phyloP scores from a whole-genome alignment of 2,888 invertebrate species.

The Tipula confusa region DNA sequence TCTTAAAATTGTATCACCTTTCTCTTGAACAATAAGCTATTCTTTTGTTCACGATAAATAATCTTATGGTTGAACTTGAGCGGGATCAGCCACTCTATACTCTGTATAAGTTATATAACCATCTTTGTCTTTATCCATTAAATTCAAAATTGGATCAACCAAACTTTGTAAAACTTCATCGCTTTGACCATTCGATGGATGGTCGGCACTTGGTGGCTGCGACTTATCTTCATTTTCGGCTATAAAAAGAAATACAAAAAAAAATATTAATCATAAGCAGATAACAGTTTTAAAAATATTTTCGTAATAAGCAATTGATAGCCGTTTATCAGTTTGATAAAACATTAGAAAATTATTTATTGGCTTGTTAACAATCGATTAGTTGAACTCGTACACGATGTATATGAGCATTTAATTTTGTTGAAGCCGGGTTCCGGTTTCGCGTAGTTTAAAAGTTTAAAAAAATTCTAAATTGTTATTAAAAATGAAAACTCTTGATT shows the following conservation, averaged over 20 bases:
- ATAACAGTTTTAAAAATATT: background rate
- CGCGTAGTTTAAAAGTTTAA: background rate
- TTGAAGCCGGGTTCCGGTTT: background rate
- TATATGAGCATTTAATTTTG: background rate
- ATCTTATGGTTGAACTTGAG: conserved; percentile 7
- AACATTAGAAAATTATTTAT: conserved; percentile 26
- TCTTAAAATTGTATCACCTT: background rate
- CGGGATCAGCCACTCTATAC: conserved; percentile 38
- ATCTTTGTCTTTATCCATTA: conserved; percentile 56
- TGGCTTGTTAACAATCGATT: background rate
- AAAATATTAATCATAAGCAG: background rate
- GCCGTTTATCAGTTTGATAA: background rate
- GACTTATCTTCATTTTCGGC: background rate
- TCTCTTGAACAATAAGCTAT: background rate
- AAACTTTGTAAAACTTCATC: conserved; percentile 40
- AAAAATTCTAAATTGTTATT: background rate
- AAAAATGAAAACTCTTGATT: background rate
- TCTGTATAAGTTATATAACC: conserved; percentile 56
- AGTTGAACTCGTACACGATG: background rate
- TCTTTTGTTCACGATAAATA: background rate
- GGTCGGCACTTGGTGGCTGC: background rate
- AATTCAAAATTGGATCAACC: conserved; percentile 52
- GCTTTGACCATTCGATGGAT: conserved; percentile 31
- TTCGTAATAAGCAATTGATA: background rate
- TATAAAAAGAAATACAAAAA: background rate